These are phyloP conservation scores for Glossosoma conforme DNA, from an alignment of 1,140 invertebrate species.

Conservation along the genomic window DNA sequence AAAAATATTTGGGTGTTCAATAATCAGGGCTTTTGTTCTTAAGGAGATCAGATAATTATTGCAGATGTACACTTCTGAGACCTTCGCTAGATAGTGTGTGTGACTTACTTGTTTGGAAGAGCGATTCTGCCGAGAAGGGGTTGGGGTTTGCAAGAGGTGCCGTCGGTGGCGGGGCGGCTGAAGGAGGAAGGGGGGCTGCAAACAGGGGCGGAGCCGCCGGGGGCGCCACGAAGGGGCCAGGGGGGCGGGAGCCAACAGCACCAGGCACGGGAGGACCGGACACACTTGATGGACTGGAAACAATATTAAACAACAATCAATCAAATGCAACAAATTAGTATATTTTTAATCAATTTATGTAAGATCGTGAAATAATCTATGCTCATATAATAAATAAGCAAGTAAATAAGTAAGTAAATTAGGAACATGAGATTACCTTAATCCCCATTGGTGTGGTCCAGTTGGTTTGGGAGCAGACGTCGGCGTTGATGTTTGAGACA, in stretches of 20 bases:
- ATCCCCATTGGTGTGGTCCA: constrained; percentile 26
- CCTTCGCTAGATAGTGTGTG: no score
- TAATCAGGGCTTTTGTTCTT: no score
- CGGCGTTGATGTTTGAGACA: constrained; percentile 8
- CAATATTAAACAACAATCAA: no score
- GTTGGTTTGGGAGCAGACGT: constrained; percentile 20
- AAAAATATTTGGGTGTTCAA: no score
- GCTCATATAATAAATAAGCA: no score
- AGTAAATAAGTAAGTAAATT: no score
- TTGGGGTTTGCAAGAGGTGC: constrained; percentile 61
- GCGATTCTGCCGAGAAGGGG: constrained; percentile 81
- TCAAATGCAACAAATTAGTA: not conserved
- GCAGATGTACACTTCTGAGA: no score
- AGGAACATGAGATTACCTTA: constrained; percentile 21
- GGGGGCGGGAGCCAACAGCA: constrained; percentile 34
- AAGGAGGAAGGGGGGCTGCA: constrained; percentile 61
- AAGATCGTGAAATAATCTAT: no score
- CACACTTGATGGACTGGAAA: constrained; percentile 28
- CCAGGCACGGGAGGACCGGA: constrained; percentile 15
- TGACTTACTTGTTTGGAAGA: constrained; percentile 72
- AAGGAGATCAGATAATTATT: no score
- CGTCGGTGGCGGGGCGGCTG: constrained; percentile 39
- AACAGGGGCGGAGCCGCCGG: constrained; percentile 57
- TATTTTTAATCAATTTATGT: not conserved
- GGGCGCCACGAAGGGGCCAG: constrained; percentile 40